phyloP scores from a whole-genome alignment of 2,888 invertebrate genomes.

The Villa cingulata region DNA sequence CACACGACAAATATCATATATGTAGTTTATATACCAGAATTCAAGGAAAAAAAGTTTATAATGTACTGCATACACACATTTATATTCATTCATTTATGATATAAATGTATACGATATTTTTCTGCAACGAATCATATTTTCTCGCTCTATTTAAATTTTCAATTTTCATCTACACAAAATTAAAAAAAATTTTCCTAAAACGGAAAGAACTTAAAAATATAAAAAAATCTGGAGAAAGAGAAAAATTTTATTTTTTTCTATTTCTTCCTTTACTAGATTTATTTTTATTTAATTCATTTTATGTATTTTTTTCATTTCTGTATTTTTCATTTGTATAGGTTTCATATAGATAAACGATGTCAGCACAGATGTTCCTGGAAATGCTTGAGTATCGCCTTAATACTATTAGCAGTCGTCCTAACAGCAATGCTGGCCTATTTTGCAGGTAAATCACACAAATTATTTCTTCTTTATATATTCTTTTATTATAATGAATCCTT shows the following conservation, averaged over 20 bases:
- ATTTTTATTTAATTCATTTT: not conserved
- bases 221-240: no score
- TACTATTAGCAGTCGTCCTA: slow-evolving; percentile 77
- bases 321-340: slow-evolving; percentile 33
- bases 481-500: no score
- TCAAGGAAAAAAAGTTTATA: no score
- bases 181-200: not conserved
- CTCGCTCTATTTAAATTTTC: not conserved
- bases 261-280: no score
- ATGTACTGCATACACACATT: no score
- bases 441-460: slow-evolving; percentile 56
- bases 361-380: slow-evolving; percentile 94
- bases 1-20: no score
- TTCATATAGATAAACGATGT: slow-evolving; percentile 88
- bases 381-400: slow-evolving; percentile 86
- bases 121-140: not conserved
- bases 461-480: no score
- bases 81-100: no score
- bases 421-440: slow-evolving; percentile 91
- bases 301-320: slow-evolving; percentile 4
- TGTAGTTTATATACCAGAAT: no score
- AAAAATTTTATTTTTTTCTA: no score
- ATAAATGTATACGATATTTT: no score
- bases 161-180: not conserved
- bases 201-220: no score